These are phyloP conservation scores for Herminia tarsipennalis DNA, from an alignment of 2,888 invertebrate species.

Conservation along the genomic window DNA sequence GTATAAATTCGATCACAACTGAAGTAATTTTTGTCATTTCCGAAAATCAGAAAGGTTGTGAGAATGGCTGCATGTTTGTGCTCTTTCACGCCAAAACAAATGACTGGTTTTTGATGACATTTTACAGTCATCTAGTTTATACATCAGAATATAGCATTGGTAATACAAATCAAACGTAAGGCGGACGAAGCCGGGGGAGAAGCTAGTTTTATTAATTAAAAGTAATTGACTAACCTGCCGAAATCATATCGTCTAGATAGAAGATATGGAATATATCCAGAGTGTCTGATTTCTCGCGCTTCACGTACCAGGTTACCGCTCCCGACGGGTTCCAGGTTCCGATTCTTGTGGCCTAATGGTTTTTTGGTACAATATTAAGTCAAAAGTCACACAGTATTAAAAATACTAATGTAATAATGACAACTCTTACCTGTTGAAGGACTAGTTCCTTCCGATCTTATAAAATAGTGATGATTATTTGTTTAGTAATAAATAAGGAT, in stretches of 20 bases:
- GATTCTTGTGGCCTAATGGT: slow-evolving; percentile 72
- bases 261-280: slow-evolving; percentile 58
- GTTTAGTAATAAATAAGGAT: neutral
- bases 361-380: slow-evolving; percentile 9
- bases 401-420: neutral
- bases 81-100: no score
- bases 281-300: slow-evolving; percentile 66
- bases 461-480: neutral
- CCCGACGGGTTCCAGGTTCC: slow-evolving; percentile 67
- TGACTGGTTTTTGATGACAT: no score
- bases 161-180: no score
- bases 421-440: slow-evolving; percentile 33
- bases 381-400: neutral
- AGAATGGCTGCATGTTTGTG: no score
- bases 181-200: no score
- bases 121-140: no score
- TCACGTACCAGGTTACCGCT: slow-evolving; percentile 74
- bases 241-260: slow-evolving; percentile 57
- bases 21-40: no score
- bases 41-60: no score
- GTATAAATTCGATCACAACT: no score
- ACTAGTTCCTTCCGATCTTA: no score
- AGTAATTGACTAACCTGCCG: slow-evolving; percentile 59
- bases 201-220: no score
- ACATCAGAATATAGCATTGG: no score